A percentile compares a stretch with the other conserved stretches of the same genome.
Conservation (phyloP, 2,113 vertebrate species). For the Microcebus griseorufus region DNA sequence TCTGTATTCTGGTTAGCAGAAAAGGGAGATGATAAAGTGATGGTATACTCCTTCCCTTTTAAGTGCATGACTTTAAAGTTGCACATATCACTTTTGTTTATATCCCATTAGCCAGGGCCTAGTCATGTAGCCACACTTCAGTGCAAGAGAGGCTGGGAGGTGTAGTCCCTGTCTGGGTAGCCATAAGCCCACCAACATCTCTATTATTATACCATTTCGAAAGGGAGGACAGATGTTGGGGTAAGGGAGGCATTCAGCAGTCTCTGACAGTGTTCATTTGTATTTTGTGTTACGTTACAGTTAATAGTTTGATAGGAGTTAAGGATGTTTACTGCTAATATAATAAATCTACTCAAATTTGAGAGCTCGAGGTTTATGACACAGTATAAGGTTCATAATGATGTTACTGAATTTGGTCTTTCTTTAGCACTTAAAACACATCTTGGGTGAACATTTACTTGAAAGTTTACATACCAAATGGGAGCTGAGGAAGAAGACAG, state of each 20-base stretch:
- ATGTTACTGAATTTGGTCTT: background rate
- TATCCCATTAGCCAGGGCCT: background rate
- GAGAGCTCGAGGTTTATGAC: background rate
- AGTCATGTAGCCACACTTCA: background rate
- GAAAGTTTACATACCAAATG: background rate
- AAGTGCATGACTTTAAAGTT: background rate
- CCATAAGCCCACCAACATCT: background rate
- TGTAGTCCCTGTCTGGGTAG: background rate
- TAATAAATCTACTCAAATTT: background rate
- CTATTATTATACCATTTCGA: background rate
- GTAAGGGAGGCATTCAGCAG: background rate
- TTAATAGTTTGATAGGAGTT: background rate
- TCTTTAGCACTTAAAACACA: background rate
- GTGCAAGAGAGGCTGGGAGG: background rate
- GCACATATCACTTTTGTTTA: background rate
- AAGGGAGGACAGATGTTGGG: background rate
- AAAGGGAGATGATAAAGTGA: background rate
- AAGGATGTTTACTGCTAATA: background rate
- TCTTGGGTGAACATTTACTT: background rate
- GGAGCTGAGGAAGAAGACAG: conserved; percentile 10
- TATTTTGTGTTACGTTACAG: background rate
- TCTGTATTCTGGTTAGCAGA: background rate
- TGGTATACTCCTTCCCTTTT: background rate
- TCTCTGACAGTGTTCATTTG: background rate
- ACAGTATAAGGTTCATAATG: background rate